A percentile compares a stretch with the other conserved stretches of the same genome.
phyloP scores from a whole-genome alignment of 2,113 vertebrate species.

The Puntigrus tetrazona region DNA sequence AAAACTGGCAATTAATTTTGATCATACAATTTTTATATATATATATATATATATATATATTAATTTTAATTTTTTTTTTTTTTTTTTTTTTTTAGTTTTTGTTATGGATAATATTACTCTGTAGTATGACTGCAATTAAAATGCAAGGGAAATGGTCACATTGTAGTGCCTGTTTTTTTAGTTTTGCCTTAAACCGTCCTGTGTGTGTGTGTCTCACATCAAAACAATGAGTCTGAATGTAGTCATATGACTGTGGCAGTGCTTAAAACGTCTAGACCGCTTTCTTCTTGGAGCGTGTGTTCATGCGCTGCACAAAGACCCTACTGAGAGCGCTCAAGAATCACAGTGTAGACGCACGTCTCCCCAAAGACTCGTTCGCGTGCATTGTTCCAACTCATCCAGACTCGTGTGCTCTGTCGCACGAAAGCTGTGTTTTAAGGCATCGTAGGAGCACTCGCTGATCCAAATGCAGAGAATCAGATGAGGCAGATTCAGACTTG shows the following conservation, averaged over 20 bases:
- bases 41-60: no score
- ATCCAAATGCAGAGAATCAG: not conserved
- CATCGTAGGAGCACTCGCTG: not conserved
- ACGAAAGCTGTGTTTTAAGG: not conserved
- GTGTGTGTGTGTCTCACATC: not conserved
- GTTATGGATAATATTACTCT: not conserved
- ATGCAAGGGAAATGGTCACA: not conserved
- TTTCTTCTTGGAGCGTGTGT: not conserved
- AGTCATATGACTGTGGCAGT: conserved; percentile 22
- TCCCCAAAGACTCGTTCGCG: not conserved
- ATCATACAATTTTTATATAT: no score
- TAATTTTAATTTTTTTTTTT: no score
- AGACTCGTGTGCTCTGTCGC: not conserved
- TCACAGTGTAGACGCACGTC: not conserved
- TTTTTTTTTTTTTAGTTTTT: no score
- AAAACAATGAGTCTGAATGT: conserved; percentile 12
- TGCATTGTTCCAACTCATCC: not conserved
- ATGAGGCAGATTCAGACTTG: not conserved
- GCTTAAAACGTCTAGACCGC: not conserved
- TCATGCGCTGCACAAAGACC: not conserved
- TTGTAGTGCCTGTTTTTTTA: not conserved
- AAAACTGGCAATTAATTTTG: no score
- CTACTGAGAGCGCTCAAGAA: not conserved
- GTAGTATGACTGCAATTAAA: not conserved
- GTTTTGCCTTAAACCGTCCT: conserved; percentile 12